Conservation (phyloP, 2,113 vertebrate genomes). For the Oryzias melastigma region DNA sequence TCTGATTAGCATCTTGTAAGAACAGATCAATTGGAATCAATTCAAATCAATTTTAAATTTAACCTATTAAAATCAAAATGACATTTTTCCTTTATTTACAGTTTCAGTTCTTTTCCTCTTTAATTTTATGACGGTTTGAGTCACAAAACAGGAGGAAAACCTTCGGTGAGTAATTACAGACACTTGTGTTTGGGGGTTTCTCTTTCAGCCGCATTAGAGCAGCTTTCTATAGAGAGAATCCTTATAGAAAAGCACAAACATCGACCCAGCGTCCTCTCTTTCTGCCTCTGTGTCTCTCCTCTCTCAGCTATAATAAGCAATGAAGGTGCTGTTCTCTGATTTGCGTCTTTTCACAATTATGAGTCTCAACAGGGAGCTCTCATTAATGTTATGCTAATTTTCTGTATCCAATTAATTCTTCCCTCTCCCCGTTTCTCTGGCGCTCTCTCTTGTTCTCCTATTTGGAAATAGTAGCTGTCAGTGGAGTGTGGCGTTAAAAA, state of each 20-base stretch:
- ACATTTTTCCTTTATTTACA: no score
- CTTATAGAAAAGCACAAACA: slow-evolving; percentile 64
- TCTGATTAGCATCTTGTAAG: no score
- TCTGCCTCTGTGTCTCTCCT: slow-evolving; percentile 47
- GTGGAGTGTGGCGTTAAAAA: slow-evolving; percentile 61
- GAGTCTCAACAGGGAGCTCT: slow-evolving; percentile 78
- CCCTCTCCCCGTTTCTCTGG: slow-evolving; percentile 50
- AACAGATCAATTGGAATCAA: no score
- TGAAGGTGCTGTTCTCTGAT: slow-evolving; percentile 58
- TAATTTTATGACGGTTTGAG: slow-evolving; percentile 28
- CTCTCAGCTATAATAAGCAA: slow-evolving; percentile 64
- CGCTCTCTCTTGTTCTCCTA: slow-evolving; percentile 67
- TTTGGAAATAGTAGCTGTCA: slow-evolving; percentile 77
- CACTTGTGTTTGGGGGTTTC: slow-evolving; percentile 42
- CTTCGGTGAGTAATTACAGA: slow-evolving; percentile 56
- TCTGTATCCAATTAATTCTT: slow-evolving; percentile 81
- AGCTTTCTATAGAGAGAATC: slow-evolving; percentile 46
- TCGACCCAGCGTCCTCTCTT: slow-evolving; percentile 36
- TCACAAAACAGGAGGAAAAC: slow-evolving; percentile 23
- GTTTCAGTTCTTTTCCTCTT: no score
- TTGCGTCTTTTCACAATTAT: slow-evolving; percentile 75
- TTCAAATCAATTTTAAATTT: no score
- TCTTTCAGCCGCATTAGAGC: slow-evolving; percentile 31
- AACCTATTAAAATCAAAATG: no score
- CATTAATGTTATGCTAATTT: slow-evolving; percentile 85